A percentile compares a stretch with the other conserved stretches of the same genome.
Evolutionary conservation across 2,888 invertebrate genomes (phyloP).

Genomic region (Lasioglossum vierecki): DNA sequence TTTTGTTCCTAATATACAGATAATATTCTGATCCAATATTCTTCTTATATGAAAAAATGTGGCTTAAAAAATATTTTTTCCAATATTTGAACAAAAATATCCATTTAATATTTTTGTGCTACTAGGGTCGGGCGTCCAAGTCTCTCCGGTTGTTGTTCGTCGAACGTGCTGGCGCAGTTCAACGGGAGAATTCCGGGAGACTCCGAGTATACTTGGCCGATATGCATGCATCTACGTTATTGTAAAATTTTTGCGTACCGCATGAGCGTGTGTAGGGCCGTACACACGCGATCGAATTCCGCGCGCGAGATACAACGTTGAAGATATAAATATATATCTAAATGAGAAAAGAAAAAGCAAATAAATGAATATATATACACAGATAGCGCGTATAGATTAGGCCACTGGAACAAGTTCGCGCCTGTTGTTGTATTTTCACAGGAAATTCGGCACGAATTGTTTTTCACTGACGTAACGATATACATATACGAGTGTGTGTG

Average conservation of each 20-base stretch:
- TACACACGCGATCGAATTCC: slow-evolving; percentile 17
- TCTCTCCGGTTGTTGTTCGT: neutral
- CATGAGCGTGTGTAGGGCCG: neutral
- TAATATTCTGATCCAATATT: too few relatives aligned
- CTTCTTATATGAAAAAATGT: too few relatives aligned
- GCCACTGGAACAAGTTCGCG: neutral
- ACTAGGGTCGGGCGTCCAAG: neutral
- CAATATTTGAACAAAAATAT: too few relatives aligned
- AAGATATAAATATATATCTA: slow-evolving; percentile 35
- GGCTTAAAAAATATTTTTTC: too few relatives aligned
- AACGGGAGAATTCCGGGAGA: neutral
- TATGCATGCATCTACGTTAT: slow-evolving; percentile 53
- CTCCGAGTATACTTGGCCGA: slow-evolving; percentile 38
- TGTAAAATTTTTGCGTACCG: slow-evolving; percentile 29
- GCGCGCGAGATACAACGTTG: slow-evolving; percentile 38
- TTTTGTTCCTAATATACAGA: too few relatives aligned
- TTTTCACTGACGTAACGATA: neutral
- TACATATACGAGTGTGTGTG: neutral
- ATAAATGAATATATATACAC: slow-evolving; percentile 20
- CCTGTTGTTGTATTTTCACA: neutral
- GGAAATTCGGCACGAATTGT: neutral
- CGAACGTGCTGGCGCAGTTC: slow-evolving; percentile 14
- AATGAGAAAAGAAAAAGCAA: neutral
- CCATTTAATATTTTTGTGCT: too few relatives aligned
- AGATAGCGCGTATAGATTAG: slow-evolving; percentile 24